Conservation (phyloP, 2,797 vertebrate genomes). For the Chelon auratus region DNA sequence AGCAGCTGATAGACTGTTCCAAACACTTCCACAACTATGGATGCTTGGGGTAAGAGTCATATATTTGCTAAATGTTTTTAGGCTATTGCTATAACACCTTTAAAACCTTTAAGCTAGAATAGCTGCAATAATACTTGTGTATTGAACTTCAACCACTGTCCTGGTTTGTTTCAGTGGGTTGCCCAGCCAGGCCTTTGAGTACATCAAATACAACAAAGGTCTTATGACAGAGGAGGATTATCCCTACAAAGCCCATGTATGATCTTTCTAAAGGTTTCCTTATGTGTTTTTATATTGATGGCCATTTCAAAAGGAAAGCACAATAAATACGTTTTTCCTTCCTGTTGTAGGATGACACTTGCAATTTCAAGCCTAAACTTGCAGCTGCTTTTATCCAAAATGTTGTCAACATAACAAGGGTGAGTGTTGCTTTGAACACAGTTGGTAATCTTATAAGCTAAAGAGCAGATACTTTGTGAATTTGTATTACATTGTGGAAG, state of each 20-base stretch:
- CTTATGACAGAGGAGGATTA: constrained; percentile 90
- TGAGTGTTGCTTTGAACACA: constrained; percentile 58
- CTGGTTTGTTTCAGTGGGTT: constrained; percentile 84
- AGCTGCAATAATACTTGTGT: neutral
- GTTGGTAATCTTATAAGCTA: too few species aligned
- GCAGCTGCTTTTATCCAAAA: constrained; percentile 87
- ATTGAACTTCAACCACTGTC: neutral
- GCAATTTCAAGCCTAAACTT: constrained; percentile 81
- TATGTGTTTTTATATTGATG: neutral
- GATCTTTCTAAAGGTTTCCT: constrained; percentile 23
- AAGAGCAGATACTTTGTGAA: neutral
- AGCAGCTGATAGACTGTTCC: constrained; percentile 91
- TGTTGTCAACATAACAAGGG: constrained; percentile 87
- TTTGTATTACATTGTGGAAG: neutral
- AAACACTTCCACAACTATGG: constrained; percentile 89
- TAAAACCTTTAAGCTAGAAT: neutral
- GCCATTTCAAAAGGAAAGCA: neutral
- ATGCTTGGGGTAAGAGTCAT: constrained; percentile 83
- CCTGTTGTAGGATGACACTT: constrained; percentile 52
- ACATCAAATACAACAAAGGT: constrained; percentile 90
- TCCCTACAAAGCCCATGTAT: constrained; percentile 86
- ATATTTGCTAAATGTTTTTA: neutral
- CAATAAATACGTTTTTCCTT: neutral
- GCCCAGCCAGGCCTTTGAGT: constrained; percentile 94
- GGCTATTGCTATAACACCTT: neutral